These are phyloP conservation scores for Champsocephalus gunnari DNA, from an alignment of 2,797 vertebrate genomes.

Conservation along the genomic window DNA sequence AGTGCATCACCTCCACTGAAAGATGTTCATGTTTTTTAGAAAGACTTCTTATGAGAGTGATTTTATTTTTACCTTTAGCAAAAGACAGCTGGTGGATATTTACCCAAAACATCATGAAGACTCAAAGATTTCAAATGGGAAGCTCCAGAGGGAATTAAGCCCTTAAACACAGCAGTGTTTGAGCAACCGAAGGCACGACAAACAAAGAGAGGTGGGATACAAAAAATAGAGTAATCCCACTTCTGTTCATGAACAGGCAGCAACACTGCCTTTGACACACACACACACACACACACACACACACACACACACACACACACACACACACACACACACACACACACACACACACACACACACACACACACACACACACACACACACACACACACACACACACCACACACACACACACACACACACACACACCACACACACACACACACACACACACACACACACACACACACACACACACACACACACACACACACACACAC, in stretches of 20 bases:
- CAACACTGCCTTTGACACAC: neutral
- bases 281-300: constrained; percentile 11
- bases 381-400: too few species aligned
- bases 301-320: neutral
- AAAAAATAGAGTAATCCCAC: neutral
- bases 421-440: constrained; percentile 19
- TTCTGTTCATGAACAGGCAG: constrained; percentile 3
- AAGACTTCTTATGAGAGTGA: neutral
- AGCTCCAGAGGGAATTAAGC: constrained; percentile 5
- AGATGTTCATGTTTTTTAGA: constrained; percentile 8
- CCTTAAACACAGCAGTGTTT: constrained; percentile 1
- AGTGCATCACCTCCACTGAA: neutral
- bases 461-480: too few species aligned
- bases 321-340: neutral
- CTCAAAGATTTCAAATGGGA: neutral
- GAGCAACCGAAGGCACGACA: constrained; percentile 1
- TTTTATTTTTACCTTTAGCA: constrained; percentile 20
- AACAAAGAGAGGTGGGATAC: constrained; percentile 17
- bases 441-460: neutral
- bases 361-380: too few species aligned
- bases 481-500: too few species aligned
- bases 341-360: neutral
- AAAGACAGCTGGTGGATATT: constrained; percentile 28
- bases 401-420: too few species aligned
- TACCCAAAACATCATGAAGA: constrained; percentile 5